Evolutionary conservation across 2,113 vertebrate genomes (phyloP), one percentile per base, ranked within the genome.

Genomic region (Mustelus asterias): DNA sequence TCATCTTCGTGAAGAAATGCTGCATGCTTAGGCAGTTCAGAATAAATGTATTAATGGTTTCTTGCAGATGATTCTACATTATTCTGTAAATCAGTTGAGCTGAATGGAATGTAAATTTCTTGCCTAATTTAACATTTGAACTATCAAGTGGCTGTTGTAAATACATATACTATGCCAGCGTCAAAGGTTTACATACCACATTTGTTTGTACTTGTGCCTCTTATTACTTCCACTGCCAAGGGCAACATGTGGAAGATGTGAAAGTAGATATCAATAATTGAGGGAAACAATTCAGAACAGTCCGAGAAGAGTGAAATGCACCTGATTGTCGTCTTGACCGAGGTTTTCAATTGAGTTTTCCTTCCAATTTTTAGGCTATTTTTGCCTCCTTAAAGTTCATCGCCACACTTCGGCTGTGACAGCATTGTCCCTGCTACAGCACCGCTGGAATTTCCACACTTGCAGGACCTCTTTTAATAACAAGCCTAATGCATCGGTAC

Each of bases 51-150:
- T 95, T 24, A 72, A 54, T 95, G 26, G 65, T 69, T 69, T 69
- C 37, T 24, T 94, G 44, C 67, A 72, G 93, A 72, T 72, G 37
- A 29, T 54, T 11, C 67, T 95, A 65, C 33, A 63, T 41, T 65
- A 48, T 95, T 95, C 70, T 95, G n/a, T 94, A 70, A 70, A 48
- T 29, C 37, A 69, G n/a, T 94, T 94, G 63, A 67, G n/a, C 33
- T 94, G 92, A 94, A 94, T 94, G 33, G 37, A 48, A 92, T 9
- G 11, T 72, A 72, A 69, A 72, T 44, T 72, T 95, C 26, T 29
- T 65, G 89, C 54, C 44, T 48, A 72, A 72, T 41, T 95, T 48
- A 54, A 92, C 60, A 63, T 65, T 92, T 33, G 9, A 94, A 20
- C n/a, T 94, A 24, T 33, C 65, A 93, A 65, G 5, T 41, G 16